These are phyloP conservation scores for Oxyteleia sp. DNA, from an alignment of 2,888 invertebrate genomes.

Conservation along the genomic window DNA sequence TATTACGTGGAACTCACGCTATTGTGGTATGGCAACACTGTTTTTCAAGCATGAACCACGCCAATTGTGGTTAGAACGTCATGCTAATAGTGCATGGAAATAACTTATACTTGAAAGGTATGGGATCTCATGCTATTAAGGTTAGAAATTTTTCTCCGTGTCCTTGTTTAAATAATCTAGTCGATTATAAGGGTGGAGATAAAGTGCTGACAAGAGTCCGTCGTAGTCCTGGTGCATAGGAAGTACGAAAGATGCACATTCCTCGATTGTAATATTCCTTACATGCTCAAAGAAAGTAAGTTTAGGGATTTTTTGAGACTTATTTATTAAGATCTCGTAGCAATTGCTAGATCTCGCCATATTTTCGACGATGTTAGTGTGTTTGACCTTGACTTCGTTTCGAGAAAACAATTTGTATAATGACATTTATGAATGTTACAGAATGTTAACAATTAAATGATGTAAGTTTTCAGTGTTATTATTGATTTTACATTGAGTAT, in stretches of 20 bases:
- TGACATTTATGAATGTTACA: conserved; percentile 51
- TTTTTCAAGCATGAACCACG: no score
- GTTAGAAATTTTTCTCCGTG: no score
- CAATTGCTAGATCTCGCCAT: conserved; percentile 33
- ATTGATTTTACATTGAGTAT: no score
- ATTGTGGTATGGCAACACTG: no score
- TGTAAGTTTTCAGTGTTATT: neutral
- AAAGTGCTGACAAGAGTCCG: conserved; percentile 60
- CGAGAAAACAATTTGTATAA: neutral
- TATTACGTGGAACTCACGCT: no score
- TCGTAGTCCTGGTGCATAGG: conserved; percentile 59
- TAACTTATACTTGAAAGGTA: no score
- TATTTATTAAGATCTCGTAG: conserved; percentile 65
- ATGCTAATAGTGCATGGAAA: no score
- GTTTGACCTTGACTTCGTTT: conserved; percentile 12
- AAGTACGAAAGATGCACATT: conserved; percentile 57
- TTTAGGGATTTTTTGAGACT: conserved; percentile 53
- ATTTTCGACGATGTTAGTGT: conserved; percentile 30
- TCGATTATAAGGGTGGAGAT: conserved; percentile 77
- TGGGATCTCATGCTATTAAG: no score
- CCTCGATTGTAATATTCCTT: conserved; percentile 69
- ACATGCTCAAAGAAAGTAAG: conserved; percentile 71
- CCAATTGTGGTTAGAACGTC: no score
- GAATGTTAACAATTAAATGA: conserved; percentile 38
- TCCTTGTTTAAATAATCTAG: conserved; percentile 81